Evolutionary conservation across 92 coral and sea anemone species (phyloP).

Genomic region (Scolanthus callimorphus): DNA sequence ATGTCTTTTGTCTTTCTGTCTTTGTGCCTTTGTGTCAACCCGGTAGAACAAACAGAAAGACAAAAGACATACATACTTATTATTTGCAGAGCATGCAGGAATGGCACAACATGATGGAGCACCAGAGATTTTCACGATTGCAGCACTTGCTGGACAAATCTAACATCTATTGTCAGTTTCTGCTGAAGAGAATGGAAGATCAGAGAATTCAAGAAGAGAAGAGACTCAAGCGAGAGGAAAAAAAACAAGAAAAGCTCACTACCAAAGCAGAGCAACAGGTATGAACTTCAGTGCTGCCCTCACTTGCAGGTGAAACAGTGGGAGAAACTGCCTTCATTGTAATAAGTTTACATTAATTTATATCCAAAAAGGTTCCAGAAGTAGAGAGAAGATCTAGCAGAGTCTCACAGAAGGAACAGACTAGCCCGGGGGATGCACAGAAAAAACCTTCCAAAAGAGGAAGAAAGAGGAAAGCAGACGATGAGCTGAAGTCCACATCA

Average conservation of each 20-base stretch:
- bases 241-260: slow-evolving; percentile 54
- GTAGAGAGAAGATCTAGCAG: slow-evolving; percentile 21
- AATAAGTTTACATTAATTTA: no score
- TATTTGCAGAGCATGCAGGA: slow-evolving; percentile 67
- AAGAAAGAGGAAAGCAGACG: slow-evolving; percentile 37
- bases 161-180: slow-evolving; percentile 66
- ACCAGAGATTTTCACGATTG: slow-evolving; percentile 68
- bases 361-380: neutral
- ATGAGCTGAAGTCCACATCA: slow-evolving; percentile 11
- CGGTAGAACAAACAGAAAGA: no score
- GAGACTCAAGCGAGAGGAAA: slow-evolving; percentile 48
- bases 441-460: slow-evolving; percentile 19
- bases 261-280: slow-evolving; percentile 50
- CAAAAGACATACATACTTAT: no score
- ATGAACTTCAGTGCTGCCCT: no score
- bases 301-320: no score
- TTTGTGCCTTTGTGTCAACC: no score
- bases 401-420: slow-evolving; percentile 21
- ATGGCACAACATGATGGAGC: slow-evolving; percentile 70
- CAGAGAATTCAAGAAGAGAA: slow-evolving; percentile 68
- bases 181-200: slow-evolving; percentile 78
- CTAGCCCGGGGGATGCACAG: neutral
- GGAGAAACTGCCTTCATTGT: no score
- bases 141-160: slow-evolving; percentile 93
- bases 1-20: no score